Evolutionary conservation across 2,888 invertebrate genomes (phyloP), one percentile per base, ranked within the genome.

Genomic region (Yponomeuta sedellus): DNA sequence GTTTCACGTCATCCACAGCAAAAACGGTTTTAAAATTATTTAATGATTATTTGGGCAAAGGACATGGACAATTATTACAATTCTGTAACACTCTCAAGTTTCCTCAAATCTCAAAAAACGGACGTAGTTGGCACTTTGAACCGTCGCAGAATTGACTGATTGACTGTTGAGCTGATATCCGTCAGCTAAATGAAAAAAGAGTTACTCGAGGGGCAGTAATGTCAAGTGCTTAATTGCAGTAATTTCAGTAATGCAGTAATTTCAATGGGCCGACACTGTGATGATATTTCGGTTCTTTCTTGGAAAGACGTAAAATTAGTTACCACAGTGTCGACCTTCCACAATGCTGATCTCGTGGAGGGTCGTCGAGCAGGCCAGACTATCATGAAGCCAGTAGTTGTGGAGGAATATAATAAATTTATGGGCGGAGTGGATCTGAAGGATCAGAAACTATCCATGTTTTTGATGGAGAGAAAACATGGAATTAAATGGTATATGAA

Each of bases 21-120:
- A n/a, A n/a, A n/a, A n/a, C n/a, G n/a, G n/a, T n/a, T n/a, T n/a
- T n/a, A n/a, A n/a, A n/a, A n/a, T n/a, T n/a, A n/a, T n/a, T n/a
- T n/a, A 39, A 71, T 61, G 64, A 61, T 11, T 67, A 68, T 28
- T 56, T 69, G 61, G 58, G 25, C 20, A 20, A 10, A 6, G 70
- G 71, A 11, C 66, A 71, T 70, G 70, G 70, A 71, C 61, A 71
- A 71, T 57, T 71, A 62, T n/a, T 71, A 71, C 40, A 71, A 73
- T 63, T 57, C n/a, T 1, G 64, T 70, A 20, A 10, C 65, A 16
- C 64, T 70, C 2, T 68, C 67, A 10, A 66, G 70, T 19, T 69
- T 59, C 64, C 56, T 70, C 6, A 72, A 71, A 58, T 12, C 44
- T 5, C 19, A 64, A 3, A 6, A 61, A 11, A 71, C 70, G 4